A percentile compares a stretch with the other conserved stretches of the same genome.
These are phyloP conservation scores for Patiria miniata DNA, from an alignment of 35 echinoderm and acorn worm species.

Conservation along the genomic window DNA sequence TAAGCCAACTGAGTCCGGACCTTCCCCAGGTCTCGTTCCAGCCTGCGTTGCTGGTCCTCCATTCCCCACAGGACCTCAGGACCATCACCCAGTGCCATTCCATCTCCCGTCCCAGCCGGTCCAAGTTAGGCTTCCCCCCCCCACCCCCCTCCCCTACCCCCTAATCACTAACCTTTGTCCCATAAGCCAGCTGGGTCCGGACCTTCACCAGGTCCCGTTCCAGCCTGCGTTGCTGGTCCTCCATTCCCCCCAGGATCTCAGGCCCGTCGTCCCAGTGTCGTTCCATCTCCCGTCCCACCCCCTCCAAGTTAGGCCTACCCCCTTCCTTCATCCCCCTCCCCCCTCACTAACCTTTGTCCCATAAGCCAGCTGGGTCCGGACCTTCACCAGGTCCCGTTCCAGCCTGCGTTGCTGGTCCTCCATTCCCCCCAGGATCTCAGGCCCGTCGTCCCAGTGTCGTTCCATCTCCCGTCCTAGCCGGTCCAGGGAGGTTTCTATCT, in stretches of 20 bases:
- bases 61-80: constrained; percentile 52
- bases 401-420: constrained; percentile 76
- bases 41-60: constrained; percentile 67
- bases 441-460: constrained; percentile 79
- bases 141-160: no score
- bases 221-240: constrained; percentile 72
- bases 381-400: constrained; percentile 76
- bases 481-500: constrained; percentile 81
- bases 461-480: constrained; percentile 49
- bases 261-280: constrained; percentile 74
- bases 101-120: constrained; percentile 15
- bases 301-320: constrained; percentile 6
- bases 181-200: constrained; percentile 80
- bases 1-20: constrained; percentile 86
- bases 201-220: constrained; percentile 84
- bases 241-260: constrained; percentile 53
- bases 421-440: constrained; percentile 48
- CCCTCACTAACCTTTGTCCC: constrained; percentile 85
- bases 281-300: constrained; percentile 43
- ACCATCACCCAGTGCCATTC: constrained; percentile 69
- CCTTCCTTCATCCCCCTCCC: no score
- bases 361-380: constrained; percentile 82
- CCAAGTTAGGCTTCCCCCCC: no score
- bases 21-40: constrained; percentile 76
- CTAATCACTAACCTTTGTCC: constrained; percentile 76